Percentiles rank a stretch among this genome's conserved stretches.
Evolutionary conservation across 2,888 invertebrate genomes (phyloP).

Genomic region (Caenorhabditis panamensis): DNA sequence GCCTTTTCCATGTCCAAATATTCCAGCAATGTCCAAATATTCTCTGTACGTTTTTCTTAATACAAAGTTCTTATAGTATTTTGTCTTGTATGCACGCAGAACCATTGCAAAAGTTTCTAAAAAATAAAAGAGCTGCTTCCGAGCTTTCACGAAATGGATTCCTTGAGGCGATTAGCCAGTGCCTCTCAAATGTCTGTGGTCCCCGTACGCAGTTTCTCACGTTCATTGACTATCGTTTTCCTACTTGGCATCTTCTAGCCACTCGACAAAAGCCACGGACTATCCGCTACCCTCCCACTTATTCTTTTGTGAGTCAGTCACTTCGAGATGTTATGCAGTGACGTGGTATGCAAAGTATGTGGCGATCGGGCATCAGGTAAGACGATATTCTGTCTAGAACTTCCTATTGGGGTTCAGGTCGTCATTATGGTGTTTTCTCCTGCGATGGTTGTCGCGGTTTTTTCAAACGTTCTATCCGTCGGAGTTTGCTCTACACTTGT

Average conservation of each 20-base stretch:
- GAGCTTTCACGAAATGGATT: background rate
- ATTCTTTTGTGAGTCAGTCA: background rate
- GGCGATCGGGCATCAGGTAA: conserved; percentile 76
- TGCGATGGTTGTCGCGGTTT: conserved; percentile 88
- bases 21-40: background rate
- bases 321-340: conserved; percentile 1
- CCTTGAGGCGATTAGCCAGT: conserved; percentile 12
- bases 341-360: conserved; percentile 63
- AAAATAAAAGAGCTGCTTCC: background rate
- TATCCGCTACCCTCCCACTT: background rate
- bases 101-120: background rate
- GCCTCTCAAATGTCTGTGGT: conserved; percentile 46
- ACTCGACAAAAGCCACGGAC: conserved; percentile 9
- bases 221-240: conserved; percentile 46
- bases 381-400: background rate
- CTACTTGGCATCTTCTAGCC: background rate
- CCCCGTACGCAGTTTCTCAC: conserved; percentile 40
- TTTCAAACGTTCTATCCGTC: conserved; percentile 88
- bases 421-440: conserved; percentile 82
- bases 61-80: too few species aligned
- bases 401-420: conserved; percentile 51
- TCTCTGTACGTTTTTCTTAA: background rate
- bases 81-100: too few species aligned
- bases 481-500: conserved; percentile 83
- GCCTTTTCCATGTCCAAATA: conserved; percentile 12